Evolutionary conservation across 2,797 vertebrate species (phyloP).

Genomic region (Mycteria americana): DNA sequence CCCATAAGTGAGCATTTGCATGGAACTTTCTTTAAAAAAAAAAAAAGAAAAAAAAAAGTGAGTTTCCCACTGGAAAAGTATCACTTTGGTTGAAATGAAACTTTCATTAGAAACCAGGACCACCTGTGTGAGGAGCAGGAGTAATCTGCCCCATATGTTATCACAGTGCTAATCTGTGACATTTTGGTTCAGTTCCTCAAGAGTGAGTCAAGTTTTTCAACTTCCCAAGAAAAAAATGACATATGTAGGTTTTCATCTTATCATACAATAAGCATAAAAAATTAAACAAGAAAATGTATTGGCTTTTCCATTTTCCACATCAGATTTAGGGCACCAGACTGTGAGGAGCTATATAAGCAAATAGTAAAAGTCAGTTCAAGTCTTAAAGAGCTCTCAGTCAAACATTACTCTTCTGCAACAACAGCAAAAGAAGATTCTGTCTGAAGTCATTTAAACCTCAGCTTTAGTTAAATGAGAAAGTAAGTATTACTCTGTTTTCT

Average conservation of each 20-base stretch:
- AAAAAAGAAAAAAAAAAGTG: rapidly evolving
- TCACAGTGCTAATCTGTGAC: neutral
- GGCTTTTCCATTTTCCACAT: neutral
- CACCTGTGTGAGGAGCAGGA: neutral
- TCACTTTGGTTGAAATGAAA: neutral
- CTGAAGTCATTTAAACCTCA: neutral
- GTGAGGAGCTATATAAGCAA: neutral
- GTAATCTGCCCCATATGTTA: neutral
- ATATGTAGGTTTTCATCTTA: neutral
- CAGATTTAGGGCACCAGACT: neutral
- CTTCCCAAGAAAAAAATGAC: neutral
- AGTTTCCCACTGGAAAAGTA: neutral
- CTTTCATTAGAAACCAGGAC: neutral
- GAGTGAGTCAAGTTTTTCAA: neutral
- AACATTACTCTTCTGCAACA: neutral
- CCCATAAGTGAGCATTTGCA: neutral
- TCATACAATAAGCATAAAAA: neutral
- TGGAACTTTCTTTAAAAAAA: neutral
- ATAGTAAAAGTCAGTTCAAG: neutral
- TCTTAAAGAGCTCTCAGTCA: neutral
- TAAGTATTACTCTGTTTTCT: neutral
- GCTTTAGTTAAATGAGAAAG: neutral
- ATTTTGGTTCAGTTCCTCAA: neutral
- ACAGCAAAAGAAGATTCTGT: neutral
- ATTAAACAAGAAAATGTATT: neutral